Evolutionary conservation across 1,140 invertebrate species (phyloP).

Genomic region (Diorhabda carinulata): DNA sequence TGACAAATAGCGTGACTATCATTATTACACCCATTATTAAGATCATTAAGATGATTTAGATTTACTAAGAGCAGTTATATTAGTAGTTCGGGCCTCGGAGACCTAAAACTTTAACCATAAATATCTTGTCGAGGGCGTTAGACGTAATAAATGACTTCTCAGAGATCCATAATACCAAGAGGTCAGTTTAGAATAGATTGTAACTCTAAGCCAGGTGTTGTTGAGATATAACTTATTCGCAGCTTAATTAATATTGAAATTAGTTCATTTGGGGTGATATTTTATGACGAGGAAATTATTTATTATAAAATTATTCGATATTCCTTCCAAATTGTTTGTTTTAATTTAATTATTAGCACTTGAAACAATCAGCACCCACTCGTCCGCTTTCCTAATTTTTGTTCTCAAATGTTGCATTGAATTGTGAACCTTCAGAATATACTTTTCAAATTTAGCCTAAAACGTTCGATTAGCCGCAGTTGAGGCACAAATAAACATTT

Average conservation of each 20-base stretch:
- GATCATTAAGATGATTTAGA: conserved; percentile 16
- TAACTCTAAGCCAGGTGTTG: conserved; percentile 13
- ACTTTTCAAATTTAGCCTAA: too few species aligned
- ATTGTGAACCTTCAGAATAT: too few species aligned
- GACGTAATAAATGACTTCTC: conserved; percentile 13
- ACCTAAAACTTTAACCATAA: conserved; percentile 13
- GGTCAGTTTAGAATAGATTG: conserved; percentile 9
- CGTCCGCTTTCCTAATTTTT: too few species aligned
- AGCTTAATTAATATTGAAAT: not conserved
- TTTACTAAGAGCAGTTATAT: conserved; percentile 13
- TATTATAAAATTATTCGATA: too few species aligned
- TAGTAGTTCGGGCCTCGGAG: conserved; percentile 5
- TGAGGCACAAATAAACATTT: too few species aligned
- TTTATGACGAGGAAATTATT: too few species aligned
- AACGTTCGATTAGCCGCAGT: too few species aligned
- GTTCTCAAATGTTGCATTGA: too few species aligned
- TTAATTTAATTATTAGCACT: too few species aligned
- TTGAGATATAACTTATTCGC: not conserved
- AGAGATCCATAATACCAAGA: conserved; percentile 8
- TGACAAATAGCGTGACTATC: not conserved
- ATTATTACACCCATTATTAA: conserved; percentile 14
- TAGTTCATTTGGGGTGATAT: not conserved
- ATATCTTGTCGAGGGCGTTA: conserved; percentile 14
- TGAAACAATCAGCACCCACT: too few species aligned
- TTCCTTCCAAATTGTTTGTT: too few species aligned